These are phyloP conservation scores for Acrossocheilus wenchowensis DNA, from an alignment of 2,797 vertebrate species.

Conservation along the genomic window DNA sequence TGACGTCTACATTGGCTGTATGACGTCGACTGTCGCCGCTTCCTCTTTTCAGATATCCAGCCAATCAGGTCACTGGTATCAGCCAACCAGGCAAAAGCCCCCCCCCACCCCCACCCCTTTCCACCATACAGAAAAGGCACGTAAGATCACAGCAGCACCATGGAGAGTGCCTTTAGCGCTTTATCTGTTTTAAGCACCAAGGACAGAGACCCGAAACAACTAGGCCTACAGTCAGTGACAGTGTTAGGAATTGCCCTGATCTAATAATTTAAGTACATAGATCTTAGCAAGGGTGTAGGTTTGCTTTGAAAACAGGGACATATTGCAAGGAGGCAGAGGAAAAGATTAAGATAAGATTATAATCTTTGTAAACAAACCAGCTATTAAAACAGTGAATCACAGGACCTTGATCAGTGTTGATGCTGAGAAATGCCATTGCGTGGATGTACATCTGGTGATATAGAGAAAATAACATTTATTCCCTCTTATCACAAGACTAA, in stretches of 20 bases:
- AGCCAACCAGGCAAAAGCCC: slow-evolving; percentile 1
- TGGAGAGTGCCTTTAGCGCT: slow-evolving; percentile 48
- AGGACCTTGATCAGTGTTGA: slow-evolving; percentile 6
- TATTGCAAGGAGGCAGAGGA: neutral
- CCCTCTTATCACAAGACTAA: neutral
- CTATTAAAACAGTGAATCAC: slow-evolving; percentile 8
- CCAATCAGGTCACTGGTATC: slow-evolving; percentile 24
- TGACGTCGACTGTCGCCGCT: slow-evolving; percentile 39
- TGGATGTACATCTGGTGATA: neutral
- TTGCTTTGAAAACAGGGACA: slow-evolving; percentile 3
- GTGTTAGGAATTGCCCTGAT: slow-evolving; percentile 11
- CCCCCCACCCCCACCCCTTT: neutral
- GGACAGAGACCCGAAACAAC: slow-evolving; percentile 46
- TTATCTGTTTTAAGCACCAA: slow-evolving; percentile 55
- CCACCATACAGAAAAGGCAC: slow-evolving; percentile 22
- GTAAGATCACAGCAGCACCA: slow-evolving; percentile 51
- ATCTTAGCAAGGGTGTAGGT: slow-evolving; percentile 13
- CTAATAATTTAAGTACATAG: slow-evolving; percentile 4
- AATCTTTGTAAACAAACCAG: slow-evolving; percentile 16
- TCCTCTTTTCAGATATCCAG: slow-evolving; percentile 36
- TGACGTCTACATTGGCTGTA: slow-evolving; percentile 41
- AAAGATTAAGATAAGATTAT: neutral
- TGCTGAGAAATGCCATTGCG: neutral
- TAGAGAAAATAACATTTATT: neutral
- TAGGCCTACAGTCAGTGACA: neutral